A percentile compares a stretch with the other conserved stretches of the same genome.
Conservation (phyloP, 2,888 invertebrate genomes). For the Exocentrus adspersus region DNA sequence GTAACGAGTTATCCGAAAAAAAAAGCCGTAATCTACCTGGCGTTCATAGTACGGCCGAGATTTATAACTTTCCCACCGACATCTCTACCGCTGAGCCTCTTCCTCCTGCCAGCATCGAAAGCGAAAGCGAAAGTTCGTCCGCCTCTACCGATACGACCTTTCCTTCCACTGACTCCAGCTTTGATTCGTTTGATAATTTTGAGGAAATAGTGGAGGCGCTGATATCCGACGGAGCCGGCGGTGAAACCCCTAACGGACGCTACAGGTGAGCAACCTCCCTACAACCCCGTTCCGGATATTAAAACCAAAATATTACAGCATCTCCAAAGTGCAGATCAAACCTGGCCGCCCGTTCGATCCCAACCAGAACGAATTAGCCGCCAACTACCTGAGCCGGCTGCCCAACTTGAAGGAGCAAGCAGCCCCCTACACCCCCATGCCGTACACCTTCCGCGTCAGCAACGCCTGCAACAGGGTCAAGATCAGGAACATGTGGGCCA, state of each 20-base stretch:
- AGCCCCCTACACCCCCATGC: slow-evolving; percentile 51
- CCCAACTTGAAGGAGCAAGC: slow-evolving; percentile 42
- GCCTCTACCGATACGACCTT: neutral
- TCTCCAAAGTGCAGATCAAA: slow-evolving; percentile 41
- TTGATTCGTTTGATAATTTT: neutral
- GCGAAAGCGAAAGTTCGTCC: no score
- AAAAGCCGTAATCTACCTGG: no score
- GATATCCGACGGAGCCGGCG: no score
- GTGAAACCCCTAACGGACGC: no score
- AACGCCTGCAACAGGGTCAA: slow-evolving; percentile 40
- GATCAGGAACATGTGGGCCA: slow-evolving; percentile 47
- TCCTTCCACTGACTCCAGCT: neutral
- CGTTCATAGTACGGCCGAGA: no score
- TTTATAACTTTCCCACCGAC: no score
- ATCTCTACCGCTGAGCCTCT: no score
- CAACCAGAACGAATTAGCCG: slow-evolving; percentile 8
- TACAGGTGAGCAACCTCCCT: no score
- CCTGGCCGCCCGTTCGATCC: slow-evolving; percentile 36
- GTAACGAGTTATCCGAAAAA: no score
- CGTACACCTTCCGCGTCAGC: slow-evolving; percentile 59
- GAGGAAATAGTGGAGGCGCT: no score
- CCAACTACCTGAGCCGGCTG: slow-evolving; percentile 39
- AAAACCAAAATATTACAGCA: slow-evolving; percentile 28
- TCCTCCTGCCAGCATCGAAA: no score
- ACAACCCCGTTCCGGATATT: no score